Evolutionary conservation across 2,888 invertebrate genomes (phyloP).

Genomic region (Elysia crispata): DNA sequence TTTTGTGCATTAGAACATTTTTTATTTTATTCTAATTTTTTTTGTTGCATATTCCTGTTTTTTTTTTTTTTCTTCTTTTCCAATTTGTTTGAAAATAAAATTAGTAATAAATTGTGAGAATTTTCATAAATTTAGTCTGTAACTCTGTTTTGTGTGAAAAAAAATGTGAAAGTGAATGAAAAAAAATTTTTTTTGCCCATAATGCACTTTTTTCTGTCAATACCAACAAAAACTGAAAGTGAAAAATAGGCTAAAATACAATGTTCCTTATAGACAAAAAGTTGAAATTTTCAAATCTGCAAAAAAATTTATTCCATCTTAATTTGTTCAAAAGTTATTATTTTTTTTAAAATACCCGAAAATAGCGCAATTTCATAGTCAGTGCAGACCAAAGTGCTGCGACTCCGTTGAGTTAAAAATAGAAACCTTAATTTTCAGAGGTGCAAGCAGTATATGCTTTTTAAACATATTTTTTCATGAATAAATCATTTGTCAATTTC

Average conservation of each 20-base stretch:
- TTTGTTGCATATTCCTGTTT: background rate
- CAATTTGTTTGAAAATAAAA: background rate
- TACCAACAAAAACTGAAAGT: background rate
- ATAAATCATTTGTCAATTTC: too few species aligned
- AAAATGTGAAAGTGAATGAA: background rate
- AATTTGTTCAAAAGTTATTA: background rate
- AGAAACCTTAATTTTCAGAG: background rate
- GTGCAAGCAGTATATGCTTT: too few species aligned
- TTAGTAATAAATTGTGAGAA: background rate
- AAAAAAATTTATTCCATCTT: background rate
- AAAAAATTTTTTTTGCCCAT: background rate
- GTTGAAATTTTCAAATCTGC: background rate
- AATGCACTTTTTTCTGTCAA: background rate
- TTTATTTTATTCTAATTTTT: background rate
- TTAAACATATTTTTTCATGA: too few species aligned
- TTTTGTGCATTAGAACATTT: too few species aligned
- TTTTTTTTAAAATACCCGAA: background rate
- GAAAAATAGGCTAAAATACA: too few species aligned
- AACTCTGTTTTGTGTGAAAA: too few species aligned
- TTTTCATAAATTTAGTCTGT: background rate
- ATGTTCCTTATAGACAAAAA: background rate
- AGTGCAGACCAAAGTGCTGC: background rate
- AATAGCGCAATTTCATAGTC: background rate
- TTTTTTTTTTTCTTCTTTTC: background rate
- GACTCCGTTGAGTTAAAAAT: slow-evolving; percentile 3